Percentiles rank a stretch among this genome's conserved stretches.
These are phyloP conservation scores for Fulmarus glacialis DNA, from an alignment of 2,113 vertebrate genomes.

Conservation along the genomic window DNA sequence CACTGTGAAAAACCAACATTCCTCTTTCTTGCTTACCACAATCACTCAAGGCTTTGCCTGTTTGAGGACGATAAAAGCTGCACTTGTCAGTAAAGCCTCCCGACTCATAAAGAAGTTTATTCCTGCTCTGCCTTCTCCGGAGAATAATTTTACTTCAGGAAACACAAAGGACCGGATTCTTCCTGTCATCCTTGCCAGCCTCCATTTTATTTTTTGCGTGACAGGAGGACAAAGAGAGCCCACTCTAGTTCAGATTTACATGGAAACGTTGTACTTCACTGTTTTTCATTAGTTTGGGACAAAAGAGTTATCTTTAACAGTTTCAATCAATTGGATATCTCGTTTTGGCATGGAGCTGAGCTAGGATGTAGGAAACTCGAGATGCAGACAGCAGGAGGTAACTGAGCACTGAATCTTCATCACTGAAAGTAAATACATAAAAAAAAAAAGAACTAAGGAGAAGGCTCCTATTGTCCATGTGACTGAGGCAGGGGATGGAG, in stretches of 20 bases:
- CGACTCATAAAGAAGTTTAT: constrained; percentile 18
- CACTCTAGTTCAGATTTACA: background rate
- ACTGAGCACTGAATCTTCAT: background rate
- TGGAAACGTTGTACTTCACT: background rate
- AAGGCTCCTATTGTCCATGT: background rate
- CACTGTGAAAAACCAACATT: background rate
- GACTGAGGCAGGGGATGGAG: background rate
- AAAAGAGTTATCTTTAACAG: background rate
- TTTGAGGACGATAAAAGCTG: constrained; percentile 16
- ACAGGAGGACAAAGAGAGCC: background rate
- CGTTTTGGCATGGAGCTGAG: background rate
- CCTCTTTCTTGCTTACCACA: background rate
- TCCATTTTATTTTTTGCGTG: background rate
- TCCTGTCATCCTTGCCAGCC: background rate
- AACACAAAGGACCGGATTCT: background rate
- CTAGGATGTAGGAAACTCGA: background rate
- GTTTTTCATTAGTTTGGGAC: background rate
- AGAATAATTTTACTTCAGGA: background rate
- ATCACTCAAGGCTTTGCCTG: constrained; percentile 31
- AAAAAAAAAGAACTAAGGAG: background rate
- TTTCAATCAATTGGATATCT: background rate
- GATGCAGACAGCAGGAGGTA: background rate
- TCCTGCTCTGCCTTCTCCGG: background rate
- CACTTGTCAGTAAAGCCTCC: constrained; percentile 9
- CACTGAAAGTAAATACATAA: background rate